Base-by-base conservation (phyloP, 2,113 vertebrate genomes). In the Burhinus oedicnemus region DNA sequence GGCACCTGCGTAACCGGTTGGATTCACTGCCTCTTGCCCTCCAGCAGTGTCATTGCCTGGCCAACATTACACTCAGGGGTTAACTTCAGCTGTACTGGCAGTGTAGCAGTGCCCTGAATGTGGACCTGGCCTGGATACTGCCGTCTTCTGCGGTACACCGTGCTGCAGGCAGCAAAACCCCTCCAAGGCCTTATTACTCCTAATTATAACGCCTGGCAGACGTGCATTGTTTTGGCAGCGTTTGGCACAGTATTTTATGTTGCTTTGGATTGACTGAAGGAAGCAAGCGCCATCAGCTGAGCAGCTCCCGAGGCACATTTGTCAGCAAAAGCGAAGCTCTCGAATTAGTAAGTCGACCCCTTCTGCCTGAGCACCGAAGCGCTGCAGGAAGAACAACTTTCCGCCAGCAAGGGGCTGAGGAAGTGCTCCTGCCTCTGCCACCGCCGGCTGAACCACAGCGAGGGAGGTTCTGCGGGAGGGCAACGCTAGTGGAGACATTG, bases 221-320 rank as follows among this genome's bases (percentile, higher is more conserved):
- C 4, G 1, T 34, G 72, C 45, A 49, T 30, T 5, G 34, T 61
- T 93, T 89, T 79, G 75, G 61, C 57, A 85, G 57, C 77, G 40
- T 34, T 85, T 65, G 40, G 86, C 19, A 19, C 1, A 0, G 40
- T 44, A 51, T 74, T 79, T 85, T 64, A 14, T 4, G 8, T 85
- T 69, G 68, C 61, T 85, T 54, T 47, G 82, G 47, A 71, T 0
- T 47, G 47, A 87, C 29, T 34, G 75, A 88, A 36, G 32, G 36
- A 82, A 87, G 60, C 9, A 66, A 66, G 14, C 2, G 8, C 55
- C 51, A 70, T 62, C 64, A 70, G 60, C 64, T 75, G 69, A 93
- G 74, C 69, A 78, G 51, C 51, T 89, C 69, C 65, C 0, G 0
- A 81, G 51, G 77, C 4, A 0, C 1, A 0, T 34, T 76, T 2